phyloP scores from a whole-genome alignment of 2,113 vertebrate species.

The Barbus barbus region DNA sequence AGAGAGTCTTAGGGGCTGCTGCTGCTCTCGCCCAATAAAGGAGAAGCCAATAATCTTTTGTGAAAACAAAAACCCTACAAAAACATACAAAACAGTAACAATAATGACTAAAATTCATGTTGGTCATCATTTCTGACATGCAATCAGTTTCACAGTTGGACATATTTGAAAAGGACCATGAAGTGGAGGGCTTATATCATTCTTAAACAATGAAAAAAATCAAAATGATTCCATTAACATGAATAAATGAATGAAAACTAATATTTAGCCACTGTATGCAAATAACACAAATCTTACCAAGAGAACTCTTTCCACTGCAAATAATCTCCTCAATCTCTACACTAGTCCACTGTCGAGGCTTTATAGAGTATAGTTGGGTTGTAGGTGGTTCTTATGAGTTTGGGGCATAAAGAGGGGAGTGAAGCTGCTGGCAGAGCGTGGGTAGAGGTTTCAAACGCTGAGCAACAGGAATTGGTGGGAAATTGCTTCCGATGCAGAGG shows the following conservation, averaged over 20 bases:
- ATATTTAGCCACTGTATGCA: slow-evolving; percentile 32
- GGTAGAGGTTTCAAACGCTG: slow-evolving; percentile 1
- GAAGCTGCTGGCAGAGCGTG: slow-evolving; percentile 14
- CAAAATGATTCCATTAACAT: slow-evolving; percentile 38
- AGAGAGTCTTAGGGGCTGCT: slow-evolving; percentile 14
- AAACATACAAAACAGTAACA: background rate
- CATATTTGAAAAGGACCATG: slow-evolving; percentile 20
- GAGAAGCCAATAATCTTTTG: slow-evolving; percentile 3
- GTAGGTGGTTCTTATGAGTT: background rate
- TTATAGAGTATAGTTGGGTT: background rate
- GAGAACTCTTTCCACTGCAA: slow-evolving; percentile 38
- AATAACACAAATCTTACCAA: slow-evolving; percentile 35
- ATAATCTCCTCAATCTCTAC: slow-evolving; percentile 31
- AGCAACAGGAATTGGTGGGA: slow-evolving; percentile 18
- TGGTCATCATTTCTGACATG: slow-evolving; percentile 23
- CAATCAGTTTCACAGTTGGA: slow-evolving; percentile 31
- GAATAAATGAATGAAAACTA: slow-evolving; percentile 44
- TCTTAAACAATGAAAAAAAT: slow-evolving; percentile 16
- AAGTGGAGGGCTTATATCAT: slow-evolving; percentile 8
- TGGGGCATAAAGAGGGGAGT: background rate
- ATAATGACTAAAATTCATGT: background rate
- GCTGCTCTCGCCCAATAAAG: background rate
- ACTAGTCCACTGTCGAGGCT: slow-evolving; percentile 14
- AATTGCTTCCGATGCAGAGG: slow-evolving; percentile 18
- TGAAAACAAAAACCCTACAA: background rate